Evolutionary conservation across 2,113 vertebrate species (phyloP), one percentile per base, ranked within the genome.

Genomic region (Clarias gariepinus): DNA sequence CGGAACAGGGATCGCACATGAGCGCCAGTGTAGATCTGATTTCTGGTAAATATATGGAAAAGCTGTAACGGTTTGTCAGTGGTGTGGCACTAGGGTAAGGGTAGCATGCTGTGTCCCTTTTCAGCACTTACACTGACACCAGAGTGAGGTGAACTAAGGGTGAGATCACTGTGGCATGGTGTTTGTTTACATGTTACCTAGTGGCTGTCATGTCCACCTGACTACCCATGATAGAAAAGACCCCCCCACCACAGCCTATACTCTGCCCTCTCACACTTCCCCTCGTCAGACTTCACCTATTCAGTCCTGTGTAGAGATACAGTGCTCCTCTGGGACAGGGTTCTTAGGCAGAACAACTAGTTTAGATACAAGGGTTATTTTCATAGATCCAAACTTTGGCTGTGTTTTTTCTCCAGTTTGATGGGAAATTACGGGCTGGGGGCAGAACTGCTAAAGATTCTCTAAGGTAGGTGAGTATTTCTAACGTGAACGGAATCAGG

Each of bases 141-240:
- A 53, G 64, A 64, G 57, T 11, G 23, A 68, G 61, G 23, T 78
- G 15, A 55, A 10, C 77, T 74, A 63, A 69, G 53, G 58, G 81
- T 69, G 79, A 68, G 64, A 81, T 81, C 57, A 87, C 61, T 60
- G 68, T 83, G 84, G 36, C 1, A 9, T 60, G 71, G 47, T 93
- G 90, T 94, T 93, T 95, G 90, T 94, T 94, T 92, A 92, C 93
- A 90, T 87, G 91, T 93, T 91, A 89, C 91, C 87, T 61, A 88
- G 88, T 41, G 60, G 74, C 68, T 86, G 85, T 88, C 85, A 80
- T 68, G 33, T 64, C 83, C 90, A 91, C 90, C 90, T 91, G 91
- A 93, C 55, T 47, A 16, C 71, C 85, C 21, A 85, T 91, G 89
- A 90, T 69, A 81, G 57, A 78, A 83, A 84, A 33, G 21, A 53